Base-by-base conservation (phyloP, 1,140 invertebrate species). In the Nomia melanderi region DNA sequence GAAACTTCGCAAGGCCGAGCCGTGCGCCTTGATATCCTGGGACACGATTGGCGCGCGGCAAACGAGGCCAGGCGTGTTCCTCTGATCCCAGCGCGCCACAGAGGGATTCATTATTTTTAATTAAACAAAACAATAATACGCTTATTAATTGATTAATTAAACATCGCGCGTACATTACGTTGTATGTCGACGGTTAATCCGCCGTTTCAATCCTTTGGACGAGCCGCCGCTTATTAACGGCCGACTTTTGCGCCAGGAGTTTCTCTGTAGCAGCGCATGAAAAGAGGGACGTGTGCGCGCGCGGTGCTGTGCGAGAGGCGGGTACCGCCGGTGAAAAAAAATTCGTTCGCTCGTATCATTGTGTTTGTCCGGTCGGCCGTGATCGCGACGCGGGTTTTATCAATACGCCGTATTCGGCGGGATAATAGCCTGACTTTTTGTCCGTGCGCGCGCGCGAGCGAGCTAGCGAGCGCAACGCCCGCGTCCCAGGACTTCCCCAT, bases 101-200 rank as follows among this genome's bases (percentile, higher is more conserved):
- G 57, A 64, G 57, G 79, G 81, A 78, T 87, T 87, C 82, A 84
- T 88, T 88, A 88, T 86, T 87, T 87, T 86, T 85, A 86, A 88
- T 88, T 82, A 86, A 88, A 86, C 86, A 80, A 83, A 87, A 87
- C 85, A 85, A 86, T 88, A 86, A 88, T 86, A 83, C 80, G 77
- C 79, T 88, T 87, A 88, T 87, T 87, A 86, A 86, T 88, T 87
- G 81, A 87, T 87, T 79, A 87, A 88, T 88, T 87, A 87, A 85
- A 86, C 86, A 83, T 82, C 78, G 79, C 67, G 62, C 31, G 78
- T 77, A 76, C 67, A 83, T 81, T 79, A 78, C 84, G 75, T 76
- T 86, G 64, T 69, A 82, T 81, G 53, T 39, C 63, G 56, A 47
- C 72, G 62, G 83, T 77, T 84, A 84, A 84, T 84, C 78, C 70